Evolutionary conservation across 2,797 vertebrate species (phyloP), one percentile per base, ranked within the genome.

Genomic region (Garrulus glandarius): DNA sequence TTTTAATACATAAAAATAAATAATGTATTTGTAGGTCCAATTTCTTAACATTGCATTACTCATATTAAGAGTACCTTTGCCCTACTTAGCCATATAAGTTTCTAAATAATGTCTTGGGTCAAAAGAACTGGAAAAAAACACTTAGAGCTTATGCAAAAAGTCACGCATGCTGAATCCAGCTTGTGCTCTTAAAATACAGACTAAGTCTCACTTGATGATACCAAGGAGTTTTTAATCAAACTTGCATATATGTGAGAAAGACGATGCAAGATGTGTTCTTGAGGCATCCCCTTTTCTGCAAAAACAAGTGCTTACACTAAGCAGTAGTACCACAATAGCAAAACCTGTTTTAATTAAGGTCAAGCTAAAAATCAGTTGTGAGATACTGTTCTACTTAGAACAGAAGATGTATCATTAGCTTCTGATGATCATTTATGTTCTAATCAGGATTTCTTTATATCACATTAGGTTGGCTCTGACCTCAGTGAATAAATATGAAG

Each of bases 401-500:
- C 17, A 72, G 68, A 92, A 95, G 60, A 69, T 56, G 24, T 75
- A 44, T 89, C 24, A 5, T 72, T 85, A 41, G 72, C 21, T 92
- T 93, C 80, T 83, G 50, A 72, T 79, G 24, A 57, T 41, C 14
- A 72, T 70, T 76, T 63, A 85, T 80, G 11, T 91, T 67, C 89
- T 91, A 91, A 67, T 24, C 34, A 63, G 49, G 13, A 61, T 94
- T 89, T 87, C 44, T 93, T 69, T 96, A 71, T 96, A 94, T 96
- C 43, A 56, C 68, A 79, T 93, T 95, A 99, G 99, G 86, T 97
- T 99, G 98, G 99, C 99, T 82, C 96, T 99, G 94, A 99, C 99
- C 26, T 99, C 99, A 55, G 99, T 99, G 98, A 99, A 98, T 98
- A 99, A 99, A 94, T 99, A 99, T 49, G 98, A 99, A 93, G 99